Evolutionary conservation across 2,797 vertebrate genomes (phyloP), one percentile per base, ranked within the genome.

Genomic region (Sparidentex hasta): DNA sequence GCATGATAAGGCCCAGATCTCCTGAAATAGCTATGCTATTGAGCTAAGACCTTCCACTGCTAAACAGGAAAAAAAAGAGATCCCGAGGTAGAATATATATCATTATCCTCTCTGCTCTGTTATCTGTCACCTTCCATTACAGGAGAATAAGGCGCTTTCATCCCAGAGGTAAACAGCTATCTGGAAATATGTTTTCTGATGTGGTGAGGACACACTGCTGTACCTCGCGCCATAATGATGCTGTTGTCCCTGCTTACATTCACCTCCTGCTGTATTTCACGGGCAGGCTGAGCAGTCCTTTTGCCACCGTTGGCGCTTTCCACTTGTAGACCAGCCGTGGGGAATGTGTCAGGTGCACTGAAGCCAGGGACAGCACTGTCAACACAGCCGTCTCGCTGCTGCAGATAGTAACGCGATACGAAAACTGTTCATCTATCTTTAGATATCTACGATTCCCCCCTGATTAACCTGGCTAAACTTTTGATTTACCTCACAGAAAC

Each of bases 71-170:
- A 71, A 65, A 65, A 68, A 44, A 25, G 79, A 72, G 20, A 33
- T 33, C 33, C 57, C 0, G 7, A 1, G 65, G 55, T 77, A 76
- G 76, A 87, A 83, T 86, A 79, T 87, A 83, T 80, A 84, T 82
- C 58, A 88, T 87, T 81, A 83, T 74, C 72, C 70, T 68, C 43
- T 61, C 70, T 64, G 65, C 81, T 76, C 61, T 81, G 79, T 89
- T 89, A 88, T 90, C 85, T 83, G 86, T 83, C 87, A 81, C 79
- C 74, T 88, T 90, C 82, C 63, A 87, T 90, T 85, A 84, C 64
- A 80, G 62, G 66, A 66, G 74, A 85, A 82, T 82, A 77, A 63
- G 65, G 55, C 21, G 13, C 81, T 74, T 76, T 76, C 52, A 7
- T 87, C 69, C 62, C 17, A 43, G 62, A 81, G 65, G 78, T 71